phyloP scores from a whole-genome alignment of 1,140 invertebrate genomes.

The Lanistes nyassanus region DNA sequence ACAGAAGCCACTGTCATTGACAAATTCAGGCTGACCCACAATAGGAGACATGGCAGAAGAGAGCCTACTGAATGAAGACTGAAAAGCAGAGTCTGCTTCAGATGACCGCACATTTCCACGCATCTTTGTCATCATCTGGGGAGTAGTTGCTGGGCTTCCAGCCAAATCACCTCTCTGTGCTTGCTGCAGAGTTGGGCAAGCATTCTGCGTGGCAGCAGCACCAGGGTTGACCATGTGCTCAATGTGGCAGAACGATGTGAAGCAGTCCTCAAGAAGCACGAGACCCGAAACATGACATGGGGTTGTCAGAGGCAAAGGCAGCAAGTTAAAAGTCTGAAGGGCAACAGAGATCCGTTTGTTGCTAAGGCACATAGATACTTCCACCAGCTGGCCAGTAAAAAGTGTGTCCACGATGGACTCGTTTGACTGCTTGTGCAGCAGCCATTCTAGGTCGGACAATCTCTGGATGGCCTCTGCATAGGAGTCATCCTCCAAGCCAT shows the following conservation, averaged over 20 bases:
- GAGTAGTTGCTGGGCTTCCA: constrained; percentile 12
- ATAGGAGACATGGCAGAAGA: constrained; percentile 54
- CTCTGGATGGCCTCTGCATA: constrained; percentile 64
- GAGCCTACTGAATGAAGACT: constrained; percentile 17
- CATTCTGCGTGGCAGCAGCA: constrained; percentile 13
- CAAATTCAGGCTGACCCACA: constrained; percentile 36
- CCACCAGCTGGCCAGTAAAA: constrained; percentile 63
- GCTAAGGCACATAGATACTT: constrained; percentile 54
- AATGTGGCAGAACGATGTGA: constrained; percentile 60
- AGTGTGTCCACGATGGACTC: constrained; percentile 59
- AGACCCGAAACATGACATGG: constrained; percentile 49
- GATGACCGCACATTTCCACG: constrained; percentile 3
- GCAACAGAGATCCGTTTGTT: constrained; percentile 60
- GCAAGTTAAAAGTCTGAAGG: constrained; percentile 61
- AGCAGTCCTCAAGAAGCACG: constrained; percentile 59
- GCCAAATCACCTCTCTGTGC: neutral
- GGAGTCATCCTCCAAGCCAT: constrained; percentile 60
- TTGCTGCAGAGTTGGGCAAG: neutral
- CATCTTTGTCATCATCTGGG: constrained; percentile 6
- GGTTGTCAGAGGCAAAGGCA: constrained; percentile 60
- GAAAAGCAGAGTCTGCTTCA: constrained; percentile 37
- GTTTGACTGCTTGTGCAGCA: constrained; percentile 61
- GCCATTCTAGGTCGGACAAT: constrained; percentile 63
- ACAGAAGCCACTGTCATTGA: constrained; percentile 58
- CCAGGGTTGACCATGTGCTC: constrained; percentile 54